Percentiles rank a stretch among this genome's conserved stretches.
phyloP scores from a whole-genome alignment of 2,888 invertebrate genomes.

The Ectemnius continuus region DNA sequence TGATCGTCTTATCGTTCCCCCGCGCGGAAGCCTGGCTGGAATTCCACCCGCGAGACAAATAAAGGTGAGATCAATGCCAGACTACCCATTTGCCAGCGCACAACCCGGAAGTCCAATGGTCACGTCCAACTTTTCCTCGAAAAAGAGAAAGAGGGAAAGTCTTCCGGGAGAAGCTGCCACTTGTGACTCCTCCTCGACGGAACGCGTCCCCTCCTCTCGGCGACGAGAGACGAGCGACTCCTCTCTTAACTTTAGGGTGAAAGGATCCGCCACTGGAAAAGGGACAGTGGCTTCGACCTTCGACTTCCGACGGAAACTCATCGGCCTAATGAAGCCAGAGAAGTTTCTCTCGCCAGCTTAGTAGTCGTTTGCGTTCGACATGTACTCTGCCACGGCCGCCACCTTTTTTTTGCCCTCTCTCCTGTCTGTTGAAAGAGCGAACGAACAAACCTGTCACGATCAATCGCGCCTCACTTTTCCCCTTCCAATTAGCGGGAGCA shows the following conservation, averaged over 20 bases:
- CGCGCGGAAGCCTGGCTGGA: conserved; percentile 14
- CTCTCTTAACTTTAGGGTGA: neutral
- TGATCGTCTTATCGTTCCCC: conserved; percentile 21
- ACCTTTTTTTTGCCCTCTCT: neutral
- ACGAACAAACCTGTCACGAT: too few relatives aligned
- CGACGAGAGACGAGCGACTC: too few relatives aligned
- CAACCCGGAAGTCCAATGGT: conserved; percentile 40
- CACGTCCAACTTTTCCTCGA: conserved; percentile 30
- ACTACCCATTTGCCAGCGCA: conserved; percentile 28
- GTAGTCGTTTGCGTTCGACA: neutral
- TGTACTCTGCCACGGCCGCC: too few relatives aligned
- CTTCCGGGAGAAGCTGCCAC: conserved; percentile 27
- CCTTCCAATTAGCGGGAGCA: too few relatives aligned
- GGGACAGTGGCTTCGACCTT: conserved; percentile 19
- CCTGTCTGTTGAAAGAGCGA: neutral
- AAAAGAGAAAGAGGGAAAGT: conserved; percentile 34
- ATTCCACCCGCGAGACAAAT: conserved; percentile 41
- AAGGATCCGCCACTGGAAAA: conserved; percentile 11
- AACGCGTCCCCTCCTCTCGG: too few relatives aligned
- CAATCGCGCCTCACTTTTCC: too few relatives aligned
- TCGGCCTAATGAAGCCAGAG: conserved; percentile 26
- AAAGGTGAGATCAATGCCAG: conserved; percentile 36
- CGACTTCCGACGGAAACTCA: conserved; percentile 26
- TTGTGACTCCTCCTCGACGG: too few relatives aligned
- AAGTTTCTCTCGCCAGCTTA: conserved; percentile 11